Evolutionary conservation across 2,797 vertebrate genomes (phyloP), one percentile per base, ranked within the genome.

Genomic region (Argentina silus): DNA sequence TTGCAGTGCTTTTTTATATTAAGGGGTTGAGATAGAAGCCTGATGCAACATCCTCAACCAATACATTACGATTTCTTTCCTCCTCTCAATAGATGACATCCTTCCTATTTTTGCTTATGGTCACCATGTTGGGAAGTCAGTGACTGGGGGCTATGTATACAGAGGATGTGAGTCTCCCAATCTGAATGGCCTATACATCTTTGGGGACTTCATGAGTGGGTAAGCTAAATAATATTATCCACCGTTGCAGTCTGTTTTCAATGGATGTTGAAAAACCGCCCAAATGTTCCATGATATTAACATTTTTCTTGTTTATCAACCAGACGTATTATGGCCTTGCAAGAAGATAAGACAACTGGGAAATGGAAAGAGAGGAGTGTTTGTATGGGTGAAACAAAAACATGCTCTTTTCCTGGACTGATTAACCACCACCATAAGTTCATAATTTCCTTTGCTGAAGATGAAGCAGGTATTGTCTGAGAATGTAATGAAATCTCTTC

Each of bases 131-230:
- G 97, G 97, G 10, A 99, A 99, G 85, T 98, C 97, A 0, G 97
- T 99, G 67, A 99, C 96, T 0, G 97, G 97, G 11, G 97, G 97
- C 23, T 98, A 97, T 0, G 88, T 99, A 64, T 99, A 98, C 84
- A 89, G 97, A 59, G 97, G 97, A 42, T 99, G 97, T 0, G 94
- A 98, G 87, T 93, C 93, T 86, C 97, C 97, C 50, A 99, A 99
- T 83, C 84, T 99, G 74, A 98, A 98, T 0, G 96, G 97, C 72
- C 93, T 98, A 79, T 99, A 99, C 89, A 95, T 98, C 88, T 99
- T 99, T 73, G 97, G 96, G 77, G 97, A 99, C 88, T 99, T 98
- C 88, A 99, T 99, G 97, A 98, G 95, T 1, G 97, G 97, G 97
- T 99, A 92, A 89, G 95, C 17, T 14, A 51, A 51, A 15, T 51